Conservation (phyloP, 1,140 invertebrate species). For the Ditylenchus dipsaci region DNA sequence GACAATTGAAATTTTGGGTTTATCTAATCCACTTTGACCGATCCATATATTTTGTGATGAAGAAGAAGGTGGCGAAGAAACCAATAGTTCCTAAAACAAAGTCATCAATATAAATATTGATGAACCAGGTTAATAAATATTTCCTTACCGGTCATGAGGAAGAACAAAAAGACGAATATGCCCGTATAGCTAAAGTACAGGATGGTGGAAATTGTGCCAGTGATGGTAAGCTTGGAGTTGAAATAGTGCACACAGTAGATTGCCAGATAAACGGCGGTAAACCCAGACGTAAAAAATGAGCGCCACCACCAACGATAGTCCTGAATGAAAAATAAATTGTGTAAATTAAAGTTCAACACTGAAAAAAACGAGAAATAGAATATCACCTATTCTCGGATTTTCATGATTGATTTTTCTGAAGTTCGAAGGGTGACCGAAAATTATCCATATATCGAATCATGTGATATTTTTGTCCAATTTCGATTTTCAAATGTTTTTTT, state of each 20-base stretch:
- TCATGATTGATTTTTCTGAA: no score
- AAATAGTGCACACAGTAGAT: constrained; percentile 97
- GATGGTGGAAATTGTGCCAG: constrained; percentile 84
- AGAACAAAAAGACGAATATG: constrained; percentile 97
- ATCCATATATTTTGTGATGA: constrained; percentile 98
- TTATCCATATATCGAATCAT: no score
- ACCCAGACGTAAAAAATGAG: constrained; percentile 91
- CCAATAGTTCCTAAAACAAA: constrained; percentile 82
- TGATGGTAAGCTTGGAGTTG: constrained; percentile 83
- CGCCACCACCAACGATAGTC: constrained; percentile 86
- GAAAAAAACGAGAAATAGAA: no score
- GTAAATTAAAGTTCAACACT: no score
- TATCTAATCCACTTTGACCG: constrained; percentile 85
- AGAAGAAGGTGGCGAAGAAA: constrained; percentile 98
- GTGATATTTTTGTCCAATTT: no score
- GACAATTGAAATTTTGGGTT: no score
- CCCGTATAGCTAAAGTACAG: constrained; percentile 96
- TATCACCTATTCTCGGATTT: no score
- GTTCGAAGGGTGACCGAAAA: no score
- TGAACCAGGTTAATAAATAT: no score
- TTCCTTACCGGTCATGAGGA: constrained; percentile 80
- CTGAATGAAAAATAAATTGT: no score
- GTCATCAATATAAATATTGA: no score
- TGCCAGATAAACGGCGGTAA: constrained; percentile 92
- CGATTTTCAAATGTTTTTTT: no score